Base-by-base conservation (phyloP, 2,797 vertebrate genomes). In the Coregonus sp. region DNA sequence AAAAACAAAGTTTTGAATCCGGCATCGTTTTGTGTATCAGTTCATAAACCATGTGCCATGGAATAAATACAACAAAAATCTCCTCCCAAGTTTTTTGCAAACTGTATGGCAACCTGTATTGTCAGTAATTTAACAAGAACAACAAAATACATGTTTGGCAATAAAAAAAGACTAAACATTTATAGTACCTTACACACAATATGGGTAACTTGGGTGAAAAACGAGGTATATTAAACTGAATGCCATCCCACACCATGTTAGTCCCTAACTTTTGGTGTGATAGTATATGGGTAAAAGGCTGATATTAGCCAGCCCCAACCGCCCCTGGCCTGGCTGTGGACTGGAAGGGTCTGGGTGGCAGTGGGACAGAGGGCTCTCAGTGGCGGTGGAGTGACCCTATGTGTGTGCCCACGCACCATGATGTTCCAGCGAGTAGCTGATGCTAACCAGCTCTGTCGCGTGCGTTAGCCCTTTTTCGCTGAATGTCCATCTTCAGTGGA, bases 371-470 rank as follows among this genome's bases (percentile, higher is more conserved):
- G 66, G 29, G 29, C 31, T 35, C 66, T 33, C 33, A 2, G 15
- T 33, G 33, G 65, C 31, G 31, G 29, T 16, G 40, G 9, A 47
- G 40, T 0, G 5, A 33, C 66, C 5, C 66, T 67, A 18, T 12
- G 69, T 70, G 40, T 40, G 29, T 33, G 63, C 78, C 61, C 81
- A 84, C 69, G 67, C 86, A 87, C 81, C 74, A 81, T 81, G 84
- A 86, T 77, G 84, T 90, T 86, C 88, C 85, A 78, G 80, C 86
- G 80, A 73, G 56, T 52, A 82, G 85, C 86, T 85, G 88, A 89
- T 67, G 85, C 74, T 91, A 88, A 91, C 80, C 33, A 70, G 18
- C 70, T 80, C 76, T 88, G 86, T 80, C 87, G 79, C 87, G 85
- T 87, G 85, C 80, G 79, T 86, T 82, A 86, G 86, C 80, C 82